Conservation (phyloP, 2,888 invertebrate genomes). For the Tipula confusa region DNA sequence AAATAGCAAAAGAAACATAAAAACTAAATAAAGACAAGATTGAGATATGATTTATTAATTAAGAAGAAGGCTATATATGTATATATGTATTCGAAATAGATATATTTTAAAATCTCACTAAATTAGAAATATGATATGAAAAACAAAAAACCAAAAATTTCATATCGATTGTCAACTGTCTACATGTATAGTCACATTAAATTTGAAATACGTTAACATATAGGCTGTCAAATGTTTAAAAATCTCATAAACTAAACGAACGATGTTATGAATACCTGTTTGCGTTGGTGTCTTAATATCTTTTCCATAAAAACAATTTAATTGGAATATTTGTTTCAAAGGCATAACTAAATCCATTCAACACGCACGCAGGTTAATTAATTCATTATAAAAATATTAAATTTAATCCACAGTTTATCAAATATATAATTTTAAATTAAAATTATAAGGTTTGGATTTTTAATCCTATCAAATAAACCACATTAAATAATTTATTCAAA, state of each 20-base stretch:
- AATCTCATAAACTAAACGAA: too few species aligned
- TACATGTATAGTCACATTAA: not conserved
- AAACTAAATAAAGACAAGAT: not conserved
- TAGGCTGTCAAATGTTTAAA: too few species aligned
- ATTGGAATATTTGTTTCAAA: too few species aligned
- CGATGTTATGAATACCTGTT: too few species aligned
- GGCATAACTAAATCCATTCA: not conserved
- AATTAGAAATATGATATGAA: not conserved
- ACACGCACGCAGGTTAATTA: not conserved
- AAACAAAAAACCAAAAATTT: not conserved
- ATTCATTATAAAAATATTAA: not conserved
- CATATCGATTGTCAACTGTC: not conserved
- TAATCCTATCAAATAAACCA: not conserved
- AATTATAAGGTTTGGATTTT: not conserved
- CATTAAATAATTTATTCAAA: not conserved
- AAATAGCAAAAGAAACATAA: not conserved
- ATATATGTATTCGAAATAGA: not conserved
- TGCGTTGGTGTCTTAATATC: not conserved
- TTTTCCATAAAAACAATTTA: too few species aligned
- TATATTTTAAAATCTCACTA: not conserved
- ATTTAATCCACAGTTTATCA: not conserved
- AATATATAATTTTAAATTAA: not conserved
- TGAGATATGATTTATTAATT: constrained; percentile 8
- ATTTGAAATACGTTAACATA: too few species aligned
- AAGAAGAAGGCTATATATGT: not conserved